phyloP scores from a whole-genome alignment of 2,113 vertebrate genomes.

The Mirza zaza region DNA sequence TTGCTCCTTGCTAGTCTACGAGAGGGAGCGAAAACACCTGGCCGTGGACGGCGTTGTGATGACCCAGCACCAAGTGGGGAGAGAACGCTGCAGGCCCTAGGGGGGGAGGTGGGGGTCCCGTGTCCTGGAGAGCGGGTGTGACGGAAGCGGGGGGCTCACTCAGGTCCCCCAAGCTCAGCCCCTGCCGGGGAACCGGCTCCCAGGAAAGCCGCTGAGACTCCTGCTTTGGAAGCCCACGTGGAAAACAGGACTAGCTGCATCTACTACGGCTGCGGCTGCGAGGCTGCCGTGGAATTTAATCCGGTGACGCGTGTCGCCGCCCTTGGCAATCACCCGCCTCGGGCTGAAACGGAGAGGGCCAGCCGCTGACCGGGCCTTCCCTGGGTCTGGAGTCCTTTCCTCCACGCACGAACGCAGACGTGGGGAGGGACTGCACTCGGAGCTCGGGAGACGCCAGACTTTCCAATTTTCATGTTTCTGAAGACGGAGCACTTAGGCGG shows the following conservation, averaged over 20 bases:
- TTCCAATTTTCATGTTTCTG: fast-evolving
- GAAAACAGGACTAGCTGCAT: fast-evolving
- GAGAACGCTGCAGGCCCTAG: background rate
- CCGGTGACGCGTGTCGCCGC: fast-evolving
- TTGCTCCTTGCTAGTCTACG: fast-evolving
- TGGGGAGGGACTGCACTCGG: fast-evolving
- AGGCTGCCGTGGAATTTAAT: background rate
- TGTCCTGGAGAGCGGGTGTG: fast-evolving
- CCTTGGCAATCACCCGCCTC: fast-evolving
- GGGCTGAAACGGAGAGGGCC: fast-evolving
- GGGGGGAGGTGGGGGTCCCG: no score
- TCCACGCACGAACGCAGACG: fast-evolving
- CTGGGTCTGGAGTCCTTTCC: fast-evolving
- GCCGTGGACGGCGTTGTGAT: no score
- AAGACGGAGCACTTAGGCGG: background rate
- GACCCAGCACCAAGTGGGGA: background rate
- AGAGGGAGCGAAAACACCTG: fast-evolving
- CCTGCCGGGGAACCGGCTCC: background rate
- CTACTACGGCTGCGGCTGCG: background rate
- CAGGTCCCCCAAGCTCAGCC: background rate
- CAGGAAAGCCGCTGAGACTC: fast-evolving
- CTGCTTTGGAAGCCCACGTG: fast-evolving
- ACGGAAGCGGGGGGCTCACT: fast-evolving
- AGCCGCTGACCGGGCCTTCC: fast-evolving
- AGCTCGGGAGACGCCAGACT: background rate